Percentiles rank a stretch among this genome's conserved stretches.
Evolutionary conservation across 2,113 vertebrate species (phyloP).

Genomic region (Cebus imitator): DNA sequence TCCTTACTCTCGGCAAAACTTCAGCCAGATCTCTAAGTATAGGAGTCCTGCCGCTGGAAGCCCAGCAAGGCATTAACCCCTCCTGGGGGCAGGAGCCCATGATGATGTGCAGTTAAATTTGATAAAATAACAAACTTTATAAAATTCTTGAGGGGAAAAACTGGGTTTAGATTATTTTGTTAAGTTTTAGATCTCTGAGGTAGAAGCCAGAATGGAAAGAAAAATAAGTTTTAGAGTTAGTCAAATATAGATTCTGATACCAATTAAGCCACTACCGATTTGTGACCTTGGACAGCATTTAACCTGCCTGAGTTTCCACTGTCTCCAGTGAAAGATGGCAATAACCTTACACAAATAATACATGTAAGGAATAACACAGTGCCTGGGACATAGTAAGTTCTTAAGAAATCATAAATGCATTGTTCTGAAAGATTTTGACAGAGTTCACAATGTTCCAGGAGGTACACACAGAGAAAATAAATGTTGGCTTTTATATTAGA

Average conservation of each 20-base stretch:
- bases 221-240: neutral
- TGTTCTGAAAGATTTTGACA: neutral
- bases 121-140: neutral
- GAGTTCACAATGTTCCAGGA: neutral
- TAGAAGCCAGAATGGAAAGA: neutral
- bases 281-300: neutral
- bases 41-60: neutral
- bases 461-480: neutral
- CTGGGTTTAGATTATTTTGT: constrained; percentile 21
- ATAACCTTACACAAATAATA: constrained; percentile 18
- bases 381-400: neutral
- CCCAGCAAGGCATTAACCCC: neutral
- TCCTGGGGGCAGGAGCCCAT: neutral
- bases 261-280: neutral
- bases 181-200: neutral
- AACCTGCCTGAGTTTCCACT: neutral
- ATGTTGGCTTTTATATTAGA: neutral
- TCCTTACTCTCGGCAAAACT: neutral
- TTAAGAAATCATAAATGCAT: neutral
- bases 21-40: neutral
- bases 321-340: neutral
- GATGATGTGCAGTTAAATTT: neutral
- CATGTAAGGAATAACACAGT: neutral
- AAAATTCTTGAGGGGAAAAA: constrained; percentile 40
- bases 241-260: neutral